Percentiles rank a stretch among this genome's conserved stretches.
Evolutionary conservation across 2,888 invertebrate genomes (phyloP).

Genomic region (Drosophila merina): DNA sequence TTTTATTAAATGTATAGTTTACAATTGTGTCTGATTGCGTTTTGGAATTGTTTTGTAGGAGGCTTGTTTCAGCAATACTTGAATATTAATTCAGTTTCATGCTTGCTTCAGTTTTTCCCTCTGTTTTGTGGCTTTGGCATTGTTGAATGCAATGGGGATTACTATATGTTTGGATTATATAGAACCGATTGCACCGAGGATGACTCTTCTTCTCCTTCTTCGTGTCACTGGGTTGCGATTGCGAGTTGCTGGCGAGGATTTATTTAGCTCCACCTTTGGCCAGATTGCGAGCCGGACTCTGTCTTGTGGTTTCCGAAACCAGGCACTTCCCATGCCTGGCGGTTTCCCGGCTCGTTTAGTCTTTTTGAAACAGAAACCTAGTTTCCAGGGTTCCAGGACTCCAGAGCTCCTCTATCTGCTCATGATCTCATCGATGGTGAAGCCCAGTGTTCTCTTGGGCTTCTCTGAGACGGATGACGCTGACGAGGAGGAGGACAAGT

Average conservation of each 20-base stretch:
- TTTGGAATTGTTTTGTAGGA: conserved; percentile 63
- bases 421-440: conserved; percentile 95
- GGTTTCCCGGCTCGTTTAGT: conserved; percentile 38
- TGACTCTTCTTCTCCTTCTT: conserved; percentile 28
- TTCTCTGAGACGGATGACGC: conserved; percentile 74
- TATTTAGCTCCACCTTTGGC: conserved; percentile 20
- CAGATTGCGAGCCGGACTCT: conserved; percentile 27
- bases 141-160: conserved; percentile 45
- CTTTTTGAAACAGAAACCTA: conserved; percentile 36
- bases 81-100: conserved; percentile 30
- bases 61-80: conserved; percentile 61
- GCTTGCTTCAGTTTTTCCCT: conserved; percentile 22
- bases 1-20: conserved; percentile 31
- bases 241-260: conserved; percentile 33
- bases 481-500: conserved; percentile 85
- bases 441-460: conserved; percentile 87
- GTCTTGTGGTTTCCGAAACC: conserved; percentile 44
- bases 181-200: conserved; percentile 51
- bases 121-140: conserved; percentile 72
- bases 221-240: conserved; percentile 36
- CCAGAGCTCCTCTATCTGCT: conserved; percentile 87
- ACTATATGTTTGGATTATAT: conserved; percentile 54
- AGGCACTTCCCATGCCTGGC: conserved; percentile 78
- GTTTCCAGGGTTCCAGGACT: conserved; percentile 27
- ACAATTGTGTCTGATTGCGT: conserved; percentile 38